Evolutionary conservation across 2,888 invertebrate species (phyloP).

Genomic region (Cordylochernes scorpioides): DNA sequence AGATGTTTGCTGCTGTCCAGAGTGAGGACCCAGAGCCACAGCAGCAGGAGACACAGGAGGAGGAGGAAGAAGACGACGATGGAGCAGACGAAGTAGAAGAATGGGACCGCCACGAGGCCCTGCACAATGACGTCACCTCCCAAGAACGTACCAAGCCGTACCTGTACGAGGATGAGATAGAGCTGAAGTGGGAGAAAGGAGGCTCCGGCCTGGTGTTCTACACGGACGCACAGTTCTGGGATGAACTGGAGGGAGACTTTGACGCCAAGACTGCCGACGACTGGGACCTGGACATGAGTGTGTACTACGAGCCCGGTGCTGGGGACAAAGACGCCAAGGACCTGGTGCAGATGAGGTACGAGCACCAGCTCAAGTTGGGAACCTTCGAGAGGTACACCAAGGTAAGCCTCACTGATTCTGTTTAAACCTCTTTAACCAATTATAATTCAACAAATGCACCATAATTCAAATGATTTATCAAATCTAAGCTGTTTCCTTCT

Average conservation of each 20-base stretch:
- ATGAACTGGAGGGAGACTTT: constrained; percentile 26
- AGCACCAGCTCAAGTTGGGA: constrained; percentile 16
- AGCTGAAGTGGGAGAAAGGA: constrained; percentile 32
- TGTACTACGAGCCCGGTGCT: constrained; percentile 25
- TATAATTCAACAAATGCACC: neutral
- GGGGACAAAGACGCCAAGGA: constrained; percentile 27
- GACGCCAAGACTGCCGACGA: constrained; percentile 31
- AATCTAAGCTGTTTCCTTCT: no score
- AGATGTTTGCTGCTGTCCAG: no score
- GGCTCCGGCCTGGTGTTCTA: constrained; percentile 31
- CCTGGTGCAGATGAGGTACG: constrained; percentile 22
- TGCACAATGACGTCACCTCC: constrained; percentile 25
- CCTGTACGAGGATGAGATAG: constrained; percentile 23
- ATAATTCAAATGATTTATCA: no score
- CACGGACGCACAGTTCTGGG: constrained; percentile 30
- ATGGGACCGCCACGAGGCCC: constrained; percentile 28
- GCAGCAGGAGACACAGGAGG: no score
- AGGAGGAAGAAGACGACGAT: no score
- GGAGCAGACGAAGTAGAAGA: constrained; percentile 27
- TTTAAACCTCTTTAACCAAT: constrained; percentile 1
- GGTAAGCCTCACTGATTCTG: constrained; percentile 13
- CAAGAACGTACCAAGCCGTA: constrained; percentile 26
- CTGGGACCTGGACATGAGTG: constrained; percentile 30
- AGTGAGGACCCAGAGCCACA: no score
- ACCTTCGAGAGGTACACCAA: constrained; percentile 24